A percentile compares a stretch with the other conserved stretches of the same genome.
These are phyloP conservation scores for Archilochus colubris DNA, from an alignment of 2,113 vertebrate species.

Conservation along the genomic window DNA sequence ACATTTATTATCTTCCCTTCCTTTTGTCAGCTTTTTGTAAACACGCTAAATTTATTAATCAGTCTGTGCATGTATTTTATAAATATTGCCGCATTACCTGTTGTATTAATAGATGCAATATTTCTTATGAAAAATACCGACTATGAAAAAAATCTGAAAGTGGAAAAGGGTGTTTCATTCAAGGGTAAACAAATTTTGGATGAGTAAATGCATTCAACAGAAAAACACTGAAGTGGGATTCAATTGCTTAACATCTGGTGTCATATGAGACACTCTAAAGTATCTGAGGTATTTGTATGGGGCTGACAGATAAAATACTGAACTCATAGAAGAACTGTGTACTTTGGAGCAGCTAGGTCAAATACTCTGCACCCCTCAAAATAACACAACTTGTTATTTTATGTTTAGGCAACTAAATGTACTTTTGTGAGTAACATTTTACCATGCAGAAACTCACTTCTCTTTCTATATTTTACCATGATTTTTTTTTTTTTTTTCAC, in stretches of 20 bases:
- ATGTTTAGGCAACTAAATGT: not conserved
- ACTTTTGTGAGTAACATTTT: not conserved
- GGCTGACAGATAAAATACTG: not conserved
- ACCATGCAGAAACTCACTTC: not conserved
- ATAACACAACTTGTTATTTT: not conserved
- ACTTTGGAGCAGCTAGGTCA: not conserved
- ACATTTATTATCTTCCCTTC: slow-evolving; percentile 15
- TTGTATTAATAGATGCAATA: slow-evolving; percentile 59
- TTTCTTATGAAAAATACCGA: slow-evolving; percentile 16
- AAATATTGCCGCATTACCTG: slow-evolving; percentile 37
- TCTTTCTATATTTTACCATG: not conserved
- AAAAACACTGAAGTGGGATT: not conserved
- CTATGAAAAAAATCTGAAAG: not conserved
- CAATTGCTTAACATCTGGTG: not conserved
- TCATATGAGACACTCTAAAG: not conserved
- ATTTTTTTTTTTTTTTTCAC: not conserved
- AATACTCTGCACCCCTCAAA: not conserved
- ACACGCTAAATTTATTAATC: slow-evolving; percentile 54
- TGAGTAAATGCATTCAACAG: not conserved
- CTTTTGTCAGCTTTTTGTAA: slow-evolving; percentile 34
- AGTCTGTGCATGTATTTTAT: slow-evolving; percentile 29
- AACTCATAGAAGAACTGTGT: not conserved
- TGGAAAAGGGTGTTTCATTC: slow-evolving; percentile 21
- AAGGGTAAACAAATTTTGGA: not conserved
- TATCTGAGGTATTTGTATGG: not conserved